Base-by-base conservation (phyloP, 1,140 invertebrate genomes). In the Meloidogyne floridensis region DNA sequence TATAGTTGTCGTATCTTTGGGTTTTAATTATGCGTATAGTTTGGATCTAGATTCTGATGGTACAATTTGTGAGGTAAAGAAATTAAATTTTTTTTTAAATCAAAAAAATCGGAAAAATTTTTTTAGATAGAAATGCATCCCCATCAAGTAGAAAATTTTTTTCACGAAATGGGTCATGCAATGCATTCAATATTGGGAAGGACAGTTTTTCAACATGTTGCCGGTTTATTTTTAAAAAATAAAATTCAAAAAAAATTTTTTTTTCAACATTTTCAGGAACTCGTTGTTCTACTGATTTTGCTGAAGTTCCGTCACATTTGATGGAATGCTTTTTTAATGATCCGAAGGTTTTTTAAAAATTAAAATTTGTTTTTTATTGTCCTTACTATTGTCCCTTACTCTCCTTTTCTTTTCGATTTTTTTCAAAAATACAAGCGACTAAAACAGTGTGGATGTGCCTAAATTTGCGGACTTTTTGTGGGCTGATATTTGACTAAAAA, bases 121-220 rank as follows among this genome's bases (percentile, higher is more conserved):
- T 13, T 96, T 95, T 53, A 79, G 3, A 94, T 94, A 54, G 91
- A 98, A 59, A 91, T 99, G 32, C 93, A 93, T 56, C 94, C 95
- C 0, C 92, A 93, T 15, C 93, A 94, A 82, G 93, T 98, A 11
- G 96, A 99, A 90, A 98, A 98, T 92, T 91, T 99, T 51, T 99
- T 99, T 91, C 98, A 99, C 90, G 97, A 99, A 92, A 95, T 98
- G 94, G 97, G 97, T 0, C 98, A 99, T 92, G 98, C 97, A 7
- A 94, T 99, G 92, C 97, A 99, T 91, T 98, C 97, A 6, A 98
- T 99, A 96, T 90, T 99, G 76, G 97, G 94, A 8, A 92, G 95
- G 84, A 97, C 97, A 0, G 93, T 93, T 80, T 96, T 98, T 92
- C 97, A 99, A 91, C 97, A 99, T 91, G 95, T 98, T 18, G 95